These are phyloP conservation scores for Cataglyphis livida DNA, from an alignment of 2,888 invertebrate species.

Conservation along the genomic window DNA sequence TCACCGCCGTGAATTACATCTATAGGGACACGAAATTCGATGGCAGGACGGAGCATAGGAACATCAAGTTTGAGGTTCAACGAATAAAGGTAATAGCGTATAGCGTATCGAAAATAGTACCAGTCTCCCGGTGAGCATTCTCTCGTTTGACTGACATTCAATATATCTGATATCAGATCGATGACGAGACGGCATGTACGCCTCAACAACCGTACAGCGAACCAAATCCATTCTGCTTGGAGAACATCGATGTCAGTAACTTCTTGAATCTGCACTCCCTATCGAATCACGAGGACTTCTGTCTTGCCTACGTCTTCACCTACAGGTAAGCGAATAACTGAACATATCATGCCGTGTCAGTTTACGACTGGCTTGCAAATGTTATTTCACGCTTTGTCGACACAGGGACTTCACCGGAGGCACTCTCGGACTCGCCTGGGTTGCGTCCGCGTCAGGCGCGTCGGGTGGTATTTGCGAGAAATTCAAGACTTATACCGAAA, in stretches of 20 bases:
- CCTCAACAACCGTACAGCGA: slow-evolving; percentile 87
- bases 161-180: slow-evolving; percentile 90
- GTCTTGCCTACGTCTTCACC: slow-evolving; percentile 99
- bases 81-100: slow-evolving; percentile 89
- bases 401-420: slow-evolving; percentile 98
- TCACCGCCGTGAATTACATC: slow-evolving; percentile 99
- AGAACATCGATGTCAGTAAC: slow-evolving; percentile 99
- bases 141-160: background rate
- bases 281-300: slow-evolving; percentile 99
- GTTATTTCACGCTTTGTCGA: slow-evolving; percentile 22
- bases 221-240: slow-evolving; percentile 96
- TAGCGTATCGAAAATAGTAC: background rate
- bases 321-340: slow-evolving; percentile 86
- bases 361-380: background rate
- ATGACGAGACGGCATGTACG: slow-evolving; percentile 93
- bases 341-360: background rate
- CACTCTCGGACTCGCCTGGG: slow-evolving; percentile 99
- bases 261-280: slow-evolving; percentile 99
- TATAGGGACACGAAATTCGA: slow-evolving; percentile 98
- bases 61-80: slow-evolving; percentile 98
- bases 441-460: slow-evolving; percentile 98
- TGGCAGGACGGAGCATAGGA: slow-evolving; percentile 95
- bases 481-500: slow-evolving; percentile 98
- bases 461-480: slow-evolving; percentile 99
- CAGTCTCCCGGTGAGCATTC: background rate